phyloP scores from a whole-genome alignment of 1,140 invertebrate genomes.

The Plodia interpunctella region DNA sequence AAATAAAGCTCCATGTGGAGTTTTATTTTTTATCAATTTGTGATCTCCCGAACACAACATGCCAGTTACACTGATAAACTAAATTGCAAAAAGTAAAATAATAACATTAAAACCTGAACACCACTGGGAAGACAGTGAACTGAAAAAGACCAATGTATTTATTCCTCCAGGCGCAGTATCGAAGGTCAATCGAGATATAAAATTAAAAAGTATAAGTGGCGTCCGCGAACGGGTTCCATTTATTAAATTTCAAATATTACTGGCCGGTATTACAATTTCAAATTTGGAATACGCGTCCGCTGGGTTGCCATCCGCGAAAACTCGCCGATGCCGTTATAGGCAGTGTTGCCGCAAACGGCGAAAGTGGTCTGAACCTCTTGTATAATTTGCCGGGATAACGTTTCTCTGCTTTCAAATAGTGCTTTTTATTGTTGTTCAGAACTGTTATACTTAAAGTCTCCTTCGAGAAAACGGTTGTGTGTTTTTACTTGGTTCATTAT shows the following conservation, averaged over 20 bases:
- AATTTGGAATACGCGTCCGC: slow-evolving; percentile 43
- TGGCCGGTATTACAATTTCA: slow-evolving; percentile 68
- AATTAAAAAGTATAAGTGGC: slow-evolving; percentile 74
- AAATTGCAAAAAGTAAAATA: slow-evolving; percentile 33
- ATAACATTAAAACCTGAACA: slow-evolving; percentile 28
- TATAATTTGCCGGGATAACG: slow-evolving; percentile 6
- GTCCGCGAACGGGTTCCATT: slow-evolving; percentile 54
- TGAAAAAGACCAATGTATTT: slow-evolving; percentile 59
- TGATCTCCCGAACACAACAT: slow-evolving; percentile 19
- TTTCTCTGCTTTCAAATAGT: slow-evolving; percentile 7
- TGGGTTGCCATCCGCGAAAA: slow-evolving; percentile 12
- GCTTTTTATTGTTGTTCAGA: slow-evolving; percentile 4
- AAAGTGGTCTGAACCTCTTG: slow-evolving; percentile 6
- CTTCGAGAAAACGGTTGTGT: not conserved
- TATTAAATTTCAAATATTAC: slow-evolving; percentile 75
- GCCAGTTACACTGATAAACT: slow-evolving; percentile 25
- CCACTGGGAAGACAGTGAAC: slow-evolving; percentile 26
- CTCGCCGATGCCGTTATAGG: slow-evolving; percentile 11
- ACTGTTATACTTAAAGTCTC: not conserved
- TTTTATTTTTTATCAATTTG: slow-evolving; percentile 32
- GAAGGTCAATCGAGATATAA: slow-evolving; percentile 70
- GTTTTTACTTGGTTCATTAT: not conserved
- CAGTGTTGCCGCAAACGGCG: slow-evolving; percentile 3
- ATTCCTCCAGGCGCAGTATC: slow-evolving; percentile 58
- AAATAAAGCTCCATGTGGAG: slow-evolving; percentile 43